Conservation (phyloP, 2,888 invertebrate genomes). For the Ephialtes manifestator region DNA sequence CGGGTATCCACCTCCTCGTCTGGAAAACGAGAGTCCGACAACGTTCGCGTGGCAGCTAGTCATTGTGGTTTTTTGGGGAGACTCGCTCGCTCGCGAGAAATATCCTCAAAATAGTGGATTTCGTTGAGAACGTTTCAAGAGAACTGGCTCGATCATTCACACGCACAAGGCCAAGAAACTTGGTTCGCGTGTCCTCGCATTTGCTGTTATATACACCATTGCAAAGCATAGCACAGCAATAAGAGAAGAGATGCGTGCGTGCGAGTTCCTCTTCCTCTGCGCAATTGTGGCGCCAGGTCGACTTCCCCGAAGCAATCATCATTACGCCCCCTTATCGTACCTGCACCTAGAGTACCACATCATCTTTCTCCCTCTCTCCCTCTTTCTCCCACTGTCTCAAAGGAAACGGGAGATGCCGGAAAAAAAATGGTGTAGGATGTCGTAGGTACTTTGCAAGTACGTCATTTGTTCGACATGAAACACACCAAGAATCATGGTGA, state of each 20-base stretch:
- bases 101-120: slow-evolving; percentile 66
- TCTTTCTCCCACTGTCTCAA: background rate
- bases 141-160: slow-evolving; percentile 42
- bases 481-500: background rate
- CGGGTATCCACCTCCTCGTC: slow-evolving; percentile 24
- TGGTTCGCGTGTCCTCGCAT: slow-evolving; percentile 30
- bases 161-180: slow-evolving; percentile 39
- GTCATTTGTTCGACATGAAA: slow-evolving; percentile 9
- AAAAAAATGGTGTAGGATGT: slow-evolving; percentile 36
- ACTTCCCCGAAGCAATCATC: slow-evolving; percentile 78
- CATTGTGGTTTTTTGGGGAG: slow-evolving; percentile 45
- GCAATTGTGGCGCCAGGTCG: slow-evolving; percentile 47
- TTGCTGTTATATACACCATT: background rate
- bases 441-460: background rate
- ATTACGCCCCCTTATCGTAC: slow-evolving; percentile 70
- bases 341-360: slow-evolving; percentile 36
- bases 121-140: slow-evolving; percentile 20
- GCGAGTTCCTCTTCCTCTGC: slow-evolving; percentile 24
- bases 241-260: slow-evolving; percentile 44
- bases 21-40: slow-evolving; percentile 35
- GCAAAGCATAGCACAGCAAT: background rate
- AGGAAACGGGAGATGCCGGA: background rate
- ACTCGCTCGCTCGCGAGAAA: slow-evolving; percentile 37
- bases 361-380: background rate
- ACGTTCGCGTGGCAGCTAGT: slow-evolving; percentile 63